Base-by-base conservation (phyloP, 2,888 invertebrate species). In the Lasioglossum pauxillum region DNA sequence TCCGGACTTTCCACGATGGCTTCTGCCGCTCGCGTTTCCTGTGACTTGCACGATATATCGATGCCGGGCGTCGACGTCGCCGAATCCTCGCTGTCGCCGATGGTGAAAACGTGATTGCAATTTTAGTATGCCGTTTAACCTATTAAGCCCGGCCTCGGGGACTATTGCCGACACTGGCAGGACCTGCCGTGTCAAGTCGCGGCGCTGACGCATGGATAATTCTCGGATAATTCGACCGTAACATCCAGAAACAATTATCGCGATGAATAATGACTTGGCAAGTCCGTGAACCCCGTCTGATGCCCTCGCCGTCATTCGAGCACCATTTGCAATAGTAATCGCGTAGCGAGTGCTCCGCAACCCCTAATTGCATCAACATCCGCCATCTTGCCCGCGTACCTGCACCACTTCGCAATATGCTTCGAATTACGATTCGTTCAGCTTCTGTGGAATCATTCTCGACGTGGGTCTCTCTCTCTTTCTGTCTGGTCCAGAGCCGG, bases 1-100 rank as follows among this genome's bases (percentile, higher is more conserved):
- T 87, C 92, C 92, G 94, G 94, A 95, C 95, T 95, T 94, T 94
- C 94, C 92, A 90, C 83, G 83, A 93, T 92, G 91, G 93, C 92
- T 93, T 93, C 92, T 93, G 93, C 93, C 91, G 89, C 84, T 89
- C 89, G 83, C 90, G 78, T 89, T 91, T 89, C 89, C 91, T 92
- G 87, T 83, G 57, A 76, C 82, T 80, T 46, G 78, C 78, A 53
- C 88, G 78, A 82, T 84, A 60, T 73, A 82, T 80, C 78, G 77
- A 78, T 78, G 80, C 79, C 35, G n/a, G 57, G 38, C 67, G 53
- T 35, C 64, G 64, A 19, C 12, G 69, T 71, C 64, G 72, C 76
- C 77, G 31, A 49, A 72, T 67, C 80, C 69, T 75, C 23, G 23
- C 31, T 67, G 60, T 74, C 27, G 69, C 71, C 41, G 5, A 38